phyloP scores from a whole-genome alignment of 2,797 vertebrate species.

The Champsocephalus esox region DNA sequence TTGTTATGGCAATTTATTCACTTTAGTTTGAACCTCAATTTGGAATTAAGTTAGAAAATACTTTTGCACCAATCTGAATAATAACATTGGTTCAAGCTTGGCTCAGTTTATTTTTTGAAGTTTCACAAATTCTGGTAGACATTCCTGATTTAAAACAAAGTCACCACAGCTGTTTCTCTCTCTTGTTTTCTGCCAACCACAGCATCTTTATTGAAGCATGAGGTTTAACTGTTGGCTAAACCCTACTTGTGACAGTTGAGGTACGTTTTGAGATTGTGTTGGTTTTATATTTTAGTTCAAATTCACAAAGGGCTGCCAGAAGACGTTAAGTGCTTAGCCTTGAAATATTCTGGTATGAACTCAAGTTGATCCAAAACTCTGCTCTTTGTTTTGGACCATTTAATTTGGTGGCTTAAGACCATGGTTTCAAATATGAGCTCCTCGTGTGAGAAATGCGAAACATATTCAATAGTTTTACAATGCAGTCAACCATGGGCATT shows the following conservation, averaged over 20 bases:
- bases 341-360: conserved; percentile 34
- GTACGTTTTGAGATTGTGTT: neutral
- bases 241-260: neutral
- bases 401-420: conserved; percentile 29
- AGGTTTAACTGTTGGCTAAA: neutral
- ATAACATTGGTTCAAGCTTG: neutral
- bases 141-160: conserved; percentile 14
- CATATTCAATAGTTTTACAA: neutral
- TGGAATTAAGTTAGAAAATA: conserved; percentile 7
- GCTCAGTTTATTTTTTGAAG: conserved; percentile 7
- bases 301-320: conserved; percentile 28
- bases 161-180: conserved; percentile 5
- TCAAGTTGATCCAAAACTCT: conserved; percentile 43
- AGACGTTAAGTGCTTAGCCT: conserved; percentile 27
- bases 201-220: conserved; percentile 8
- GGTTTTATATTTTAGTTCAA: neutral
- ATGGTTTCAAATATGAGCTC: conserved; percentile 19
- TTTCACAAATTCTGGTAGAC: conserved; percentile 16
- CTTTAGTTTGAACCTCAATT: conserved; percentile 9
- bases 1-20: conserved; percentile 23
- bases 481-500: neutral
- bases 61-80: neutral
- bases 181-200: conserved; percentile 7
- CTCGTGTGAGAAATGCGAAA: conserved; percentile 5
- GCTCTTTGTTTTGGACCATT: conserved; percentile 28